Percentiles rank a stretch among this genome's conserved stretches.
phyloP scores from a whole-genome alignment of 2,888 invertebrate genomes.

The Eueremaeus valkanovi region DNA sequence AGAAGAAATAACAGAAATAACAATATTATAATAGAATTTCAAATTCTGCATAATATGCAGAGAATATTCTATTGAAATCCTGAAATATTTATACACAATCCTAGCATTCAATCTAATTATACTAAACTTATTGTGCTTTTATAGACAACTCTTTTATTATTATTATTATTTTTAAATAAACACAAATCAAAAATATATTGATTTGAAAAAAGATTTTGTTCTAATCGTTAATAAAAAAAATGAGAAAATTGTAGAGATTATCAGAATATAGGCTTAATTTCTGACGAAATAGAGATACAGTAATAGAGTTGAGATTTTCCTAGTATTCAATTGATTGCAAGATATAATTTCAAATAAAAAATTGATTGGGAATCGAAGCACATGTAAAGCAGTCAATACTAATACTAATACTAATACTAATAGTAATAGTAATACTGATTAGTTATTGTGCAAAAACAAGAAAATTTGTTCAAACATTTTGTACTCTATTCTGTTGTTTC shows the following conservation, averaged over 20 bases:
- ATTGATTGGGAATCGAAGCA: constrained; percentile 28
- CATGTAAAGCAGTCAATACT: background rate
- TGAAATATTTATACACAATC: background rate
- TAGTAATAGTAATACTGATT: constrained; percentile 11
- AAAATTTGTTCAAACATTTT: constrained; percentile 2
- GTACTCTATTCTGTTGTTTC: background rate
- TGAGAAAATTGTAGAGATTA: too few relatives aligned
- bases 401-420: too few relatives aligned
- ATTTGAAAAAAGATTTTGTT: too few relatives aligned
- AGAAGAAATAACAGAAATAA: background rate
- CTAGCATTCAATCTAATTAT: constrained; percentile 1
- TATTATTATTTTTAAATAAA: too few relatives aligned
- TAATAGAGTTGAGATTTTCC: too few relatives aligned
- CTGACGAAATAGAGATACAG: too few relatives aligned
- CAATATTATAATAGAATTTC: background rate
- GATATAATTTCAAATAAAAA: background rate
- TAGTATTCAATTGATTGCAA: too few relatives aligned
- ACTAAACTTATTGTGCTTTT: background rate
- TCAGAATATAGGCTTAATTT: too few relatives aligned
- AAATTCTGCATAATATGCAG: background rate
- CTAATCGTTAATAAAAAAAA: too few relatives aligned
- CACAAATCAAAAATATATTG: too few relatives aligned
- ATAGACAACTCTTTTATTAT: too few relatives aligned
- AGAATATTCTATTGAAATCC: too few relatives aligned
- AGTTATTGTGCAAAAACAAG: background rate